Conservation (phyloP, 2,113 vertebrate genomes). For the Triplophysa dalaica region DNA sequence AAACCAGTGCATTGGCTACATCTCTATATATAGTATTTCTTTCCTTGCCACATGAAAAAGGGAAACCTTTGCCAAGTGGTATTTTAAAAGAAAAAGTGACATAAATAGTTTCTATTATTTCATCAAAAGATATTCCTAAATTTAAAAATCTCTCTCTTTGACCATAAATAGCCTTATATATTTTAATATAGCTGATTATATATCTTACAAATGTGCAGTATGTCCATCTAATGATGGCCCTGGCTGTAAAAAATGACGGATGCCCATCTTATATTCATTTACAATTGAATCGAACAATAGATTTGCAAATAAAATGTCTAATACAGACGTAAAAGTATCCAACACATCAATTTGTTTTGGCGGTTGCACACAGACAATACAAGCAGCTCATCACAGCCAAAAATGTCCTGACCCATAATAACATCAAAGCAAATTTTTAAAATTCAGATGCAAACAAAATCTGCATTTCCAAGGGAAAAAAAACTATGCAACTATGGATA, state of each 20-base stretch:
- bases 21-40: slow-evolving; percentile 67
- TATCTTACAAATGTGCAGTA: slow-evolving; percentile 94
- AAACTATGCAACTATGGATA: slow-evolving; percentile 83
- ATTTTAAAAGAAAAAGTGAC: slow-evolving; percentile 91
- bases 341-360: slow-evolving; percentile 81
- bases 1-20: slow-evolving; percentile 72
- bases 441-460: slow-evolving; percentile 64
- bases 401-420: slow-evolving; percentile 83
- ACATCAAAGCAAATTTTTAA: slow-evolving; percentile 73
- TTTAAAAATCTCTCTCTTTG: slow-evolving; percentile 87
- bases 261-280: slow-evolving; percentile 98
- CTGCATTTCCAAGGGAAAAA: slow-evolving; percentile 57
- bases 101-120: slow-evolving; percentile 89
- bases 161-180: slow-evolving; percentile 68
- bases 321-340: slow-evolving; percentile 99
- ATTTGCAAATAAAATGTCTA: slow-evolving; percentile 99
- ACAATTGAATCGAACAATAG: slow-evolving; percentile 99
- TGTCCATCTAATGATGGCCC: slow-evolving; percentile 98
- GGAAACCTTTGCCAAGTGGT: slow-evolving; percentile 85
- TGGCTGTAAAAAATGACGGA: slow-evolving; percentile 96
- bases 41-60: slow-evolving; percentile 82
- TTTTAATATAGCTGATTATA: slow-evolving; percentile 84
- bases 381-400: slow-evolving; percentile 81
- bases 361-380: slow-evolving; percentile 84
- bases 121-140: slow-evolving; percentile 80